Conservation (phyloP, 2,113 vertebrate genomes). For the human region DNA sequence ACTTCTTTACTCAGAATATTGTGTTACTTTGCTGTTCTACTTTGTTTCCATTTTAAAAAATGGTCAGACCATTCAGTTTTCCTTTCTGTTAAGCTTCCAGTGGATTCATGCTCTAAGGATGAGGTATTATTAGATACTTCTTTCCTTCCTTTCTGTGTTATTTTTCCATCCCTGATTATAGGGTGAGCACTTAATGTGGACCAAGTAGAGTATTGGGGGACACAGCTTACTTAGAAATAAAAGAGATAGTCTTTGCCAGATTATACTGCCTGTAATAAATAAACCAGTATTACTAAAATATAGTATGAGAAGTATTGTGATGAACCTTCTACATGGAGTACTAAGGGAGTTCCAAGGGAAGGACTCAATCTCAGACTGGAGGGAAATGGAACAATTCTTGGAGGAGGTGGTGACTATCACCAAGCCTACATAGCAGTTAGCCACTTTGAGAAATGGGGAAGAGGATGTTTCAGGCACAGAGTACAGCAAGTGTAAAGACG, state of each 20-base stretch:
- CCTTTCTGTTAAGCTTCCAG: not conserved
- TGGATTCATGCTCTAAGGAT: not conserved
- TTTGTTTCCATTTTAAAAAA: conserved; percentile 29
- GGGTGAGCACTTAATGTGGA: not conserved
- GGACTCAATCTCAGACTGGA: not conserved
- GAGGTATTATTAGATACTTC: not conserved
- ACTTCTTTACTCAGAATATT: conserved; percentile 39
- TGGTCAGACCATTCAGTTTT: not conserved
- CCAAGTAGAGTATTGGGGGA: not conserved
- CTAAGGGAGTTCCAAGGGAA: not conserved
- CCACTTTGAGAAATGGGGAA: not conserved
- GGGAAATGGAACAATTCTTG: not conserved
- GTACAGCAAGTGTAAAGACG: not conserved
- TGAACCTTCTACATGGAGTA: not conserved
- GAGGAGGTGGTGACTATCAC: not conserved
- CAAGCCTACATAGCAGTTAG: not conserved
- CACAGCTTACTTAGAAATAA: conserved; percentile 4
- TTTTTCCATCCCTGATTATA: not conserved
- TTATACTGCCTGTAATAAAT: not conserved
- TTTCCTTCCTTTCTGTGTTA: not conserved
- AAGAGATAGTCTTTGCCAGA: not conserved
- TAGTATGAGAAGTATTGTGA: not conserved
- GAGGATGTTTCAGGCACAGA: not conserved
- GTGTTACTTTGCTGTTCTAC: conserved; percentile 15
- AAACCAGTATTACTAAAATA: not conserved